Evolutionary conservation across 2,888 invertebrate genomes (phyloP).

Genomic region (Odontomyia ornata): DNA sequence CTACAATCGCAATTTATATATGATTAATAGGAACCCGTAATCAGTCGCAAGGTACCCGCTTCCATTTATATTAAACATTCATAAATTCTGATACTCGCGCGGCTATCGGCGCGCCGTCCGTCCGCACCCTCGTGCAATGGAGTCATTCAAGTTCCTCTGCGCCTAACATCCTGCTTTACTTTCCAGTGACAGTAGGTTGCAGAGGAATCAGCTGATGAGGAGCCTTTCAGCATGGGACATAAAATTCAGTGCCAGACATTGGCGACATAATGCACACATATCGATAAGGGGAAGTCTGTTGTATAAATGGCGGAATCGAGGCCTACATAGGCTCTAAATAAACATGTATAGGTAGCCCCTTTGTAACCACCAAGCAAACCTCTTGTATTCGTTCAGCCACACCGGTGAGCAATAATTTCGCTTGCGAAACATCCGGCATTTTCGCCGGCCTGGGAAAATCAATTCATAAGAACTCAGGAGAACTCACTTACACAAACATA

Average conservation of each 20-base stretch:
- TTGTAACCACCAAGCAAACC: not conserved
- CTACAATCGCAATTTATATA: too few species aligned
- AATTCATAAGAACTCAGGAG: not conserved
- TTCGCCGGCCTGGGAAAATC: constrained; percentile 13
- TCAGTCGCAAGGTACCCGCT: too few species aligned
- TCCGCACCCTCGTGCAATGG: too few species aligned
- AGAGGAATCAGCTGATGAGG: constrained; percentile 22
- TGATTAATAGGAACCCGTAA: too few species aligned
- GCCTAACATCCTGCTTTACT: too few species aligned
- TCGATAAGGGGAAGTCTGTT: not conserved
- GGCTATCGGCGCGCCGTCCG: too few species aligned
- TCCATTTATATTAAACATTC: too few species aligned
- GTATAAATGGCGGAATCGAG: not conserved
- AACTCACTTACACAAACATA: not conserved
- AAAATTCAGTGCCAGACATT: not conserved
- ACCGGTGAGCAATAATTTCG: too few species aligned
- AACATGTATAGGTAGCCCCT: not conserved
- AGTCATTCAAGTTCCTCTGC: too few species aligned
- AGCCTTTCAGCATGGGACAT: not conserved
- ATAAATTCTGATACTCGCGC: too few species aligned
- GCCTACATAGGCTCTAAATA: not conserved
- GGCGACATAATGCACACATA: not conserved
- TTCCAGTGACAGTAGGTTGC: constrained; percentile 14
- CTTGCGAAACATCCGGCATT: not conserved
- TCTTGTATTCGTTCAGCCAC: not conserved